Conservation (phyloP, 2,888 invertebrate species). For the Phengaris alcon region DNA sequence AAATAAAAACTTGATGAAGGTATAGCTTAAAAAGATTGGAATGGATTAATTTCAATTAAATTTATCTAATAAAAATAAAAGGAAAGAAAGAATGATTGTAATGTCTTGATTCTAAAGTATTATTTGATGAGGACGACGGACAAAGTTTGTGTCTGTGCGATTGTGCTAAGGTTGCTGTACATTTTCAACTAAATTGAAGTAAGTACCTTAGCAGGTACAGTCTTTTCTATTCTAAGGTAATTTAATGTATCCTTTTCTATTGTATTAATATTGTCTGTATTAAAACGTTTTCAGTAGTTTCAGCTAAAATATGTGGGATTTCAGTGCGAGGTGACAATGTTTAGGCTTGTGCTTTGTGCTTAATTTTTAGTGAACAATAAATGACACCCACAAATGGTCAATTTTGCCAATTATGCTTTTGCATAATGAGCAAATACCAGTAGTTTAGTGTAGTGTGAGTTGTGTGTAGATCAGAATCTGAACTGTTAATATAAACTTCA, state of each 20-base stretch:
- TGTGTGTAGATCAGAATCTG: constrained; percentile 46
- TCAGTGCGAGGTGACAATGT: constrained; percentile 25
- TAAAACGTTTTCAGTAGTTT: not conserved
- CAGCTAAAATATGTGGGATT: constrained; percentile 17
- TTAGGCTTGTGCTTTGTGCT: constrained; percentile 35
- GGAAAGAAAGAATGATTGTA: not conserved
- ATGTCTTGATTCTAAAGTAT: not conserved
- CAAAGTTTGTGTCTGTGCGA: constrained; percentile 16
- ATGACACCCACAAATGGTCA: constrained; percentile 70
- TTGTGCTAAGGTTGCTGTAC: constrained; percentile 5
- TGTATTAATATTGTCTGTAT: not conserved
- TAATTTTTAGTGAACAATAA: constrained; percentile 46
- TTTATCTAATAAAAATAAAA: not conserved
- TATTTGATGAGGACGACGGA: not conserved
- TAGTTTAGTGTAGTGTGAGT: constrained; percentile 55
- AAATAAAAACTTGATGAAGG: constrained; percentile 7
- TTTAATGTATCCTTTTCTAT: not conserved
- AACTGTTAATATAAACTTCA: constrained; percentile 34
- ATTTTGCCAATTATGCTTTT: constrained; percentile 75
- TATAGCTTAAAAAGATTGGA: not conserved
- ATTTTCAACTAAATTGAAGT: too few species aligned
- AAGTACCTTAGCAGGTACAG: not conserved
- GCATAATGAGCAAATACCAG: constrained; percentile 78
- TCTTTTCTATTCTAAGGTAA: not conserved
- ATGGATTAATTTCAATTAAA: not conserved